phyloP scores from a whole-genome alignment of 2,113 vertebrate species.

The Bambusicola thoracicus region DNA sequence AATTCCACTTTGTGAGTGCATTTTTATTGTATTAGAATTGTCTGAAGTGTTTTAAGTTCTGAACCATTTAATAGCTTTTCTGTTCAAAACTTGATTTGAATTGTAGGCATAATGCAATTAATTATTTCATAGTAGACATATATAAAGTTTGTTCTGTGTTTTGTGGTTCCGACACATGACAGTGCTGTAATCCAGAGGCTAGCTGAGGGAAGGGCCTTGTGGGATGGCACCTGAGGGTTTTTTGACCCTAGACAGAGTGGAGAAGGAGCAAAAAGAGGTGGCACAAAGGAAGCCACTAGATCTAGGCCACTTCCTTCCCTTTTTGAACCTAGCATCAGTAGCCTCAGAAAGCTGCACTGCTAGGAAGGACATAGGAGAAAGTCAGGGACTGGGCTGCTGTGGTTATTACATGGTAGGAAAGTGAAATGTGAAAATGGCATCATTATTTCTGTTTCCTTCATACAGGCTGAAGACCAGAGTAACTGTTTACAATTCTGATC shows the following conservation, averaged over 20 bases:
- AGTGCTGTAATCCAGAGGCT: not conserved
- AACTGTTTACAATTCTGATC: not conserved
- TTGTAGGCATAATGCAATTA: not conserved
- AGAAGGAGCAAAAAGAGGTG: not conserved
- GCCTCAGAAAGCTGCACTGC: not conserved
- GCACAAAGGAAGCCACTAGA: not conserved
- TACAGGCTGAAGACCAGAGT: not conserved
- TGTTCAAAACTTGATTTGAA: not conserved
- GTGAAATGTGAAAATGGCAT: not conserved
- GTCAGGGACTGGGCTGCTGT: not conserved
- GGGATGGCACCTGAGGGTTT: not conserved
- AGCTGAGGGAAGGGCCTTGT: not conserved
- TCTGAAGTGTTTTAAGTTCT: not conserved
- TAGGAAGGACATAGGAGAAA: not conserved
- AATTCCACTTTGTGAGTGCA: not conserved
- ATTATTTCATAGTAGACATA: not conserved
- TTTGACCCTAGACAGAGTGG: not conserved
- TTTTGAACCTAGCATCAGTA: not conserved
- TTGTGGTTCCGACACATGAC: rapidly evolving
- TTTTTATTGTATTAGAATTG: not conserved
- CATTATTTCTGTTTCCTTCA: not conserved
- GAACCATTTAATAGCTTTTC: not conserved
- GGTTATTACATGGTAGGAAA: not conserved
- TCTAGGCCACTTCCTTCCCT: not conserved
- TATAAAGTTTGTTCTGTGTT: too few species aligned